These are phyloP conservation scores for Cheilosia vulpina DNA, from an alignment of 2,888 invertebrate genomes.

Conservation along the genomic window DNA sequence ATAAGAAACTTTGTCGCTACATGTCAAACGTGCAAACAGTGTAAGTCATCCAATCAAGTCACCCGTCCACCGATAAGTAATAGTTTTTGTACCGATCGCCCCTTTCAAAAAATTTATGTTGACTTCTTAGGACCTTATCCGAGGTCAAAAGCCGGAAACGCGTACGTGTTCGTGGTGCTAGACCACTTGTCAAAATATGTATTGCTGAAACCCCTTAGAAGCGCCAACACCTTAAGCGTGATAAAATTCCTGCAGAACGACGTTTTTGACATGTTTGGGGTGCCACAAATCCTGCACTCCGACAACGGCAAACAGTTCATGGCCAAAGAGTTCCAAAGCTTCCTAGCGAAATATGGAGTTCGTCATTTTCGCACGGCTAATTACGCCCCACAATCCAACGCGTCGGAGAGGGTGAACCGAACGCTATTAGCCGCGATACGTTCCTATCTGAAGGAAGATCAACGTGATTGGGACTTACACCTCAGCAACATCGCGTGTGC, in stretches of 20 bases:
- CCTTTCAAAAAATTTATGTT: not conserved
- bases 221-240: not conserved
- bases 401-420: constrained; percentile 79
- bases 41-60: constrained; percentile 6
- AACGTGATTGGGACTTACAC: constrained; percentile 61
- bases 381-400: constrained; percentile 73
- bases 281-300: constrained; percentile 39
- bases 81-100: not conserved
- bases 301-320: constrained; percentile 78
- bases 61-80: not conserved
- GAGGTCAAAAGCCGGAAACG: not conserved
- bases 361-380: constrained; percentile 54
- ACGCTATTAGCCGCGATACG: constrained; percentile 78
- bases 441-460: constrained; percentile 59
- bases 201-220: not conserved
- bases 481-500: constrained; percentile 19
- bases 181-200: too few species aligned
- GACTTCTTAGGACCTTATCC: constrained; percentile 12
- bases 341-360: constrained; percentile 20
- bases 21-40: constrained; percentile 7
- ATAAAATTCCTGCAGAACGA: not conserved
- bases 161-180: not conserved
- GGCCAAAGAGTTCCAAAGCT: constrained; percentile 54
- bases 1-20: not conserved
- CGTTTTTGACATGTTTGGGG: constrained; percentile 10